phyloP scores from a whole-genome alignment of 2,797 vertebrate species.

The Antrozous pallidus region DNA sequence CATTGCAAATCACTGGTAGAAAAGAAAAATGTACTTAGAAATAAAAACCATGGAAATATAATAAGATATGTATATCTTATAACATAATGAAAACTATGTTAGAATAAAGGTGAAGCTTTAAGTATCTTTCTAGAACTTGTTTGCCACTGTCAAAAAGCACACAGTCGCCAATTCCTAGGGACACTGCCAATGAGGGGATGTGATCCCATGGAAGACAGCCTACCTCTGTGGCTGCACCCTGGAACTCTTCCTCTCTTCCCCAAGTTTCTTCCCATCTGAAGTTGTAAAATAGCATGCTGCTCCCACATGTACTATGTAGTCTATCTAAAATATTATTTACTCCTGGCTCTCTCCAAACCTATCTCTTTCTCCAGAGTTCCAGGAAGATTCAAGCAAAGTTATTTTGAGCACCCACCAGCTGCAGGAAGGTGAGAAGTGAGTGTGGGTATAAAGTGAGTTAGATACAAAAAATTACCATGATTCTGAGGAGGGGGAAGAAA shows the following conservation, averaged over 20 bases:
- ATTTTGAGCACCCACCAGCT: not conserved
- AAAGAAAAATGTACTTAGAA: slow-evolving; percentile 2
- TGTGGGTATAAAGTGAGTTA: not conserved
- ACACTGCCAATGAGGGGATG: not conserved
- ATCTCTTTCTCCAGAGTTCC: not conserved
- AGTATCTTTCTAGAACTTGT: not conserved
- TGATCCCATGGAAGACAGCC: not conserved
- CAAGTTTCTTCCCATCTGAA: not conserved
- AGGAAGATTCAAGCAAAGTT: not conserved
- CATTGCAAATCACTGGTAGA: not conserved
- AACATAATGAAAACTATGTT: not conserved
- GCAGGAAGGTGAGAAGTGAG: not conserved
- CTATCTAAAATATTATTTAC: not conserved
- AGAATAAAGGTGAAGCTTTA: not conserved
- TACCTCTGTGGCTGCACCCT: not conserved
- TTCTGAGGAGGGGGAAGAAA: not conserved
- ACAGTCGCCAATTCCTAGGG: not conserved
- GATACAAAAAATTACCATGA: not conserved
- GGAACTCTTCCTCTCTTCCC: not conserved
- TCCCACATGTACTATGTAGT: not conserved
- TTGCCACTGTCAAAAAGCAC: not conserved
- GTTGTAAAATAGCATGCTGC: not conserved
- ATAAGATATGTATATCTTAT: not conserved
- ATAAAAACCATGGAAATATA: not conserved
- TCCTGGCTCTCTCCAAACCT: not conserved